Evolutionary conservation across 2,797 vertebrate genomes (phyloP), one percentile per base, ranked within the genome.

Genomic region (Cercopithecus hamlyni): DNA sequence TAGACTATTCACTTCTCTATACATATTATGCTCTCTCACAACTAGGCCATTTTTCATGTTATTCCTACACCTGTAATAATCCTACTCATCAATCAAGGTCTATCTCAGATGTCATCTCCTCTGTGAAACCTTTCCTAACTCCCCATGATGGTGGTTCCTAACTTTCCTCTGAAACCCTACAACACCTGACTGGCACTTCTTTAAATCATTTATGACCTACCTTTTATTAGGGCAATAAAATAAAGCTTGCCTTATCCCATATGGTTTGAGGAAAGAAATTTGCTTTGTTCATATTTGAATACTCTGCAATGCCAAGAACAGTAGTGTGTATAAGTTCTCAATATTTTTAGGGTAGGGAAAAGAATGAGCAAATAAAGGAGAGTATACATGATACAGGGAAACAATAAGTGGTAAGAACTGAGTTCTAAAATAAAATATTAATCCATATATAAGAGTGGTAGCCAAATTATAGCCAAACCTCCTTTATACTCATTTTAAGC

Each of bases 291-390:
- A 43, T 77, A 90, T 81, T 4, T 96, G 45, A 96, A 94, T 75
- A 94, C 13, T 2, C 27, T 72, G 39, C 36, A 92, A 20, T 73
- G 27, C 39, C 82, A 90, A 92, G 20, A 80, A 88, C n/a, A 85
- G n/a, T 88, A 92, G 22, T 84, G 57, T 73, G 9, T 86, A 58
- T 39, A 90, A 81, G 39, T 95, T 86, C 43, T 90, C 67, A 90
- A 61, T 75, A 76, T 30, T 93, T 94, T 93, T 45, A 50, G 45
- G 41, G 12, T 80, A 95, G 50, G 82, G 43, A 76, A 93, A 90
- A 91, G 39, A 96, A 86, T 90, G 22, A 89, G 17, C 90, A 93
- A 87, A 96, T 91, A 96, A 88, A 93, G 57, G 13, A 5, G 52
- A 80, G 88, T 4, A 93, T 48, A 81, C 7, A 76, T 76, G 33